Evolutionary conservation across 2,113 vertebrate genomes (phyloP), one percentile per base, ranked within the genome.

Genomic region (Mandrillus leucophaeus): DNA sequence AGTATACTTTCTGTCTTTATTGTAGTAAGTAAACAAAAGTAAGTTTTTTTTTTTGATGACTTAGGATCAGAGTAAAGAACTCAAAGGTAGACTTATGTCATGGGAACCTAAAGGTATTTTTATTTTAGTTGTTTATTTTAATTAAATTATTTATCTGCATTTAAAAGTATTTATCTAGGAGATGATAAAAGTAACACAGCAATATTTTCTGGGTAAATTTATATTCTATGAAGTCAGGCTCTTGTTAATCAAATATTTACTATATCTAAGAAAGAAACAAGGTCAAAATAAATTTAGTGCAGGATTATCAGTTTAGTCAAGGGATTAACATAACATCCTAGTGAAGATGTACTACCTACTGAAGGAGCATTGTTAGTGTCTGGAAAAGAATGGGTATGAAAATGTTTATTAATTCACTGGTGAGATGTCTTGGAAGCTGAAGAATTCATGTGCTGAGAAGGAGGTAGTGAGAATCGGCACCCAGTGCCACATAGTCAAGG

Each of bases 51-150:
- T 87, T 32, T 30, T 70, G 40, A 94, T 55, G 14, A 50, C 23
- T 83, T 55, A 38, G 13, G 78, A 81, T 75, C 45, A 82, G 40
- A 52, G 20, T 45, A 85, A 50, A 73, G 64, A 68, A 59, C 6
- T 35, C 86, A 50, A 80, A 76, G 59, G 59, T 76, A 48, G 68
- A 76, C 17, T 76, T 59, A 90, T 6, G 45, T 85, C 83, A 68
- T 13, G 90, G 32, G 3, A 12, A 35, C 1, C 35, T 75, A 4
- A 68, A 90, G 17, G 43, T 70, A 78, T 25, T 45, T 16, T 40
- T 50, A 66, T 76, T 45, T 85, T 86, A 57, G 72, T 59, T 94
- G 82, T 11, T 92, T 93, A 81, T 61, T 90, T 96, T 88, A 76
- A 70, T 92, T 82, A 82, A 70, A 78, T 52, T 30, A 87, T 87